Conservation (phyloP, 2,113 vertebrate genomes). For the Galemys pyrenaicus region DNA sequence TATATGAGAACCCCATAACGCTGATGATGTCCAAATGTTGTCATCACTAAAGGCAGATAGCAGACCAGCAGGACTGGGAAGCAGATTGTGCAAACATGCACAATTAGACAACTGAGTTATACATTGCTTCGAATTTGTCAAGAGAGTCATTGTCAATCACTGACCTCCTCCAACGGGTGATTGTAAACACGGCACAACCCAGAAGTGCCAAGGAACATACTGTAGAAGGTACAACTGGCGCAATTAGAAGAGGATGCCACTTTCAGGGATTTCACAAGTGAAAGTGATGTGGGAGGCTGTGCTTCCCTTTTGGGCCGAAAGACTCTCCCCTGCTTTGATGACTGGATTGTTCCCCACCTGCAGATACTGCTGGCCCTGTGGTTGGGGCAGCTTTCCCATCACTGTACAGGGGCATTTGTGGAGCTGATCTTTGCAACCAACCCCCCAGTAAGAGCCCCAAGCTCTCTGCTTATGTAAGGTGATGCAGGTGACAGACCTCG, state of each 20-base stretch:
- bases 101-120: slow-evolving; percentile 59
- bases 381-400: neutral
- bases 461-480: too few species aligned
- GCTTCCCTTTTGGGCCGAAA: neutral
- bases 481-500: neutral
- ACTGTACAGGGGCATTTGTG: neutral
- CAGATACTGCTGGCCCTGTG: slow-evolving; percentile 14
- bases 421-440: neutral
- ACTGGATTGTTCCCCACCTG: neutral
- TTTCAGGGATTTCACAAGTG: slow-evolving; percentile 4
- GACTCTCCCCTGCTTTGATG: neutral
- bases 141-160: slow-evolving; percentile 39
- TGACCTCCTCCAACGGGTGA: neutral
- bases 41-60: neutral
- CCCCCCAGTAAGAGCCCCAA: neutral
- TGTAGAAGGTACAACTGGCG: neutral
- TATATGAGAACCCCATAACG: neutral
- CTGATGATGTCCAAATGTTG: neutral
- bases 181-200: neutral
- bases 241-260: neutral
- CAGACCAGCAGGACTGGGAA: neutral
- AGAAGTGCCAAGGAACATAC: neutral
- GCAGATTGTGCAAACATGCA: slow-evolving; percentile 28
- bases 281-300: neutral
- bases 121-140: slow-evolving; percentile 21